A percentile compares a stretch with the other conserved stretches of the same genome.
Evolutionary conservation across 2,113 vertebrate genomes (phyloP).

Genomic region (Apus apus): DNA sequence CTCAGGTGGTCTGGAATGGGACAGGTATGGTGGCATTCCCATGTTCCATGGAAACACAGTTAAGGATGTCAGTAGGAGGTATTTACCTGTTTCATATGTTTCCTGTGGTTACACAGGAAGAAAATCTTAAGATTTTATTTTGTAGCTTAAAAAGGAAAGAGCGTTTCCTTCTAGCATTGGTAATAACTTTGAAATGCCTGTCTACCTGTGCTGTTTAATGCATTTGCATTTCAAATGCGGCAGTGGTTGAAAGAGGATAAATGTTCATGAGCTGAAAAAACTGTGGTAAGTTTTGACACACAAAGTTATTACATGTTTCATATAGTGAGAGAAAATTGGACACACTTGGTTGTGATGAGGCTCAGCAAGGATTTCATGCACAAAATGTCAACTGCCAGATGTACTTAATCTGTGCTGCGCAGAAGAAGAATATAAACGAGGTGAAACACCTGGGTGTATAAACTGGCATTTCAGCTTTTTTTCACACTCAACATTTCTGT

Average conservation of each 20-base stretch:
- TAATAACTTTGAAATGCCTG: neutral
- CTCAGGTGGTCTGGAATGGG: neutral
- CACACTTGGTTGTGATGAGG: neutral
- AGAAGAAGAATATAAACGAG: slow-evolving; percentile 14
- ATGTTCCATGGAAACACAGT: accelerated
- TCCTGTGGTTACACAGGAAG: neutral
- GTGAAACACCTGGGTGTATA: neutral
- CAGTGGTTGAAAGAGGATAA: neutral
- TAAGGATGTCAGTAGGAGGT: neutral
- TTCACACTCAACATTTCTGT: neutral
- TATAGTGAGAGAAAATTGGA: slow-evolving; percentile 2
- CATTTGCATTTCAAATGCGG: neutral
- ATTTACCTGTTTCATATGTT: neutral
- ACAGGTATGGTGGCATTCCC: neutral
- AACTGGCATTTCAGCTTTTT: neutral
- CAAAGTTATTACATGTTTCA: neutral
- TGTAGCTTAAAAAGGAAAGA: neutral
- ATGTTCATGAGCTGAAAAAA: neutral
- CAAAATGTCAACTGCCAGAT: slow-evolving; percentile 27
- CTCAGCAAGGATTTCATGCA: neutral
- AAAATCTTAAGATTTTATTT: neutral
- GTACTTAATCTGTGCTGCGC: neutral
- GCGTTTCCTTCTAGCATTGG: neutral
- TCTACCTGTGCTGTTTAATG: neutral
- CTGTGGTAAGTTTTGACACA: neutral